Conservation (phyloP, 2,797 vertebrate species). For the Falco berigora region DNA sequence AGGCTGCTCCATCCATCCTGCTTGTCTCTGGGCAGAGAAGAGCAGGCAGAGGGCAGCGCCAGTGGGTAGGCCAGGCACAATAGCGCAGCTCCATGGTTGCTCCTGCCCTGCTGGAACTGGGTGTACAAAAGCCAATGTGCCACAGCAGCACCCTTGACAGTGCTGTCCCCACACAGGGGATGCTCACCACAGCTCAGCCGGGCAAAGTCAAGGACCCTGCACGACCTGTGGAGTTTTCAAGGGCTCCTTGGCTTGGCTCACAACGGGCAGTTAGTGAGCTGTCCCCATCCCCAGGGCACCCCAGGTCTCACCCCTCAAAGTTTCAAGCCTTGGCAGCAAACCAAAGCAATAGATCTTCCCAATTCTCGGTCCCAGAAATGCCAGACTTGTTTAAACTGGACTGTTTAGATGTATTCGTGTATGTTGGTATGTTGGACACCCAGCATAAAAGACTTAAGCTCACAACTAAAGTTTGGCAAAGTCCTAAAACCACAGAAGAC, state of each 20-base stretch:
- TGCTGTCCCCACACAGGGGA: background rate
- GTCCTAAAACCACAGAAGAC: background rate
- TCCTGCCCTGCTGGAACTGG: background rate
- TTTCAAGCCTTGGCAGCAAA: background rate
- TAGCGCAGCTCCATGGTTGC: rapidly evolving
- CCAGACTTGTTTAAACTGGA: background rate
- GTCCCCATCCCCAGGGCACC: background rate
- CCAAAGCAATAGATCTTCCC: background rate
- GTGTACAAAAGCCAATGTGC: background rate
- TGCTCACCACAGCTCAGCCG: background rate
- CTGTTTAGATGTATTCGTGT: background rate
- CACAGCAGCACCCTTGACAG: background rate
- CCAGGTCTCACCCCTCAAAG: background rate
- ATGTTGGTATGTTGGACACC: background rate
- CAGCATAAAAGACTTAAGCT: background rate
- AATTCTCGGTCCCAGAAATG: background rate
- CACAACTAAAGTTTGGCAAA: background rate
- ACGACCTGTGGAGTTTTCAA: rapidly evolving
- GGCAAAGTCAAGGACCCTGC: background rate
- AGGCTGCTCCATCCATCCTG: background rate
- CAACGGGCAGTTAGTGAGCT: rapidly evolving
- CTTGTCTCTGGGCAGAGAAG: background rate
- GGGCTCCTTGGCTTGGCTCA: background rate
- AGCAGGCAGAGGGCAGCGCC: background rate
- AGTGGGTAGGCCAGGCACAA: background rate